Base-by-base conservation (phyloP, 2,888 invertebrate species). In the Acanthosoma haemorrhoidale region DNA sequence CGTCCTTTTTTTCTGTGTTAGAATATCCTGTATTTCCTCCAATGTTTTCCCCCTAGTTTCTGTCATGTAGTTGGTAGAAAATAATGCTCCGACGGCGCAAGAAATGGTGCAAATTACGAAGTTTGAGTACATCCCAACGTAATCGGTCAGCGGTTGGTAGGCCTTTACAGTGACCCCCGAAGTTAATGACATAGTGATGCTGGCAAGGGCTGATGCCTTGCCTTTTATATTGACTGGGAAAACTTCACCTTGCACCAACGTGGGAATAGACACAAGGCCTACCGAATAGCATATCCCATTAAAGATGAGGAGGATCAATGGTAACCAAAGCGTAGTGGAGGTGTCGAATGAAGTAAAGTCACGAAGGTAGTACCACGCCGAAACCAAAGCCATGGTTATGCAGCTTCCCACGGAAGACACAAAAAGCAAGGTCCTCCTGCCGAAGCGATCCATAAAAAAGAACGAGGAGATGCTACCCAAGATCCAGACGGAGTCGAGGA, bases 41-140 rank as follows among this genome's bases (percentile, higher is more conserved):
- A 89, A 83, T 3, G 87, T 87, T 76, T 87, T 88, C 68, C 88
- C 88, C 78, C 87, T 88, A 2, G 89, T 89, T 79, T 89, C 89
- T 15, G 88, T 82, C 74, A 83, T 79, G 31, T 84, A 78, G 2
- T 88, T 87, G 13, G 88, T 82, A 73, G 83, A 79, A 25, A 84
- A 78, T 66, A 83, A 75, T 76, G 73, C 25, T n/a, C 73, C 74
- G 0, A 73, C 15, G 4, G 87, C 85, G 77, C 85, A 86, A 72
- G 85, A 78, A 61, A 87, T 79, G 0, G 87, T 87, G 68, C 86
- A 70, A 15, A 86, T 78, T 4, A 86, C 86, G 78, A 88, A 89
- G 75, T 85, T 84, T 80, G 84, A 85, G 78, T 88, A 88, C 70
- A 86, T 84, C 75, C 86, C 83, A 77, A 86, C 84, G 74, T 86